These are phyloP conservation scores for Sylvia atricapilla DNA, from an alignment of 2,113 vertebrate species.

Conservation along the genomic window DNA sequence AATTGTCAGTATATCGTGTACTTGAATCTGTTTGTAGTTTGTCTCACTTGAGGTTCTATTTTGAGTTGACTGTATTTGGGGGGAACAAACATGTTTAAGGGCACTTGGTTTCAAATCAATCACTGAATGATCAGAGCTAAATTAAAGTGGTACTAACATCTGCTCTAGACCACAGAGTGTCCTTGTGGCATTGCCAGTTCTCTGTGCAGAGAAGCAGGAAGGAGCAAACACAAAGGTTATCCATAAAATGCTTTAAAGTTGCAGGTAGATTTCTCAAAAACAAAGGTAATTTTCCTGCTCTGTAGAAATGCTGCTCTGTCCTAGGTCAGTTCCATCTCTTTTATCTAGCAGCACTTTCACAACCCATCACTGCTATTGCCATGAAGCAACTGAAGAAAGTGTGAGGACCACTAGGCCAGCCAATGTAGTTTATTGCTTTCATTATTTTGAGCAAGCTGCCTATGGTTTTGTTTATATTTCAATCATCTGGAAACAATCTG, in stretches of 20 bases:
- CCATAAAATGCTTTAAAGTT: not conserved
- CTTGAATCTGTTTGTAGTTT: conserved; percentile 53
- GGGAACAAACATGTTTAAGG: not conserved
- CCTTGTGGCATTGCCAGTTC: not conserved
- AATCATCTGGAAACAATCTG: not conserved
- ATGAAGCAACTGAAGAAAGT: not conserved
- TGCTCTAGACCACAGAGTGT: not conserved
- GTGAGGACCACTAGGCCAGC: not conserved
- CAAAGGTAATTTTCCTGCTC: not conserved
- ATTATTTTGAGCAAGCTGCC: not conserved
- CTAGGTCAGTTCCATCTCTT: not conserved
- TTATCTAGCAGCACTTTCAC: not conserved
- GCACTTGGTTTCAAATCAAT: conserved; percentile 46
- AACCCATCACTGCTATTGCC: not conserved
- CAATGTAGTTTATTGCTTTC: not conserved
- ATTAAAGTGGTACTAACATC: conserved; percentile 3
- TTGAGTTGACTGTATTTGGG: conserved; percentile 56
- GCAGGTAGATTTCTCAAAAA: not conserved
- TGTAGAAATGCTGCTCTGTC: not conserved
- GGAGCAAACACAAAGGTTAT: not conserved
- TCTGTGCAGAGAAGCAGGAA: not conserved
- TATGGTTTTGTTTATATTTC: not conserved
- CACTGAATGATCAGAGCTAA: conserved; percentile 2
- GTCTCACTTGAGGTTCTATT: conserved; percentile 56
- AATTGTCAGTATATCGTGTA: conserved; percentile 40